phyloP scores from a whole-genome alignment of 1,140 invertebrate genomes.

The Orchesella cincta region DNA sequence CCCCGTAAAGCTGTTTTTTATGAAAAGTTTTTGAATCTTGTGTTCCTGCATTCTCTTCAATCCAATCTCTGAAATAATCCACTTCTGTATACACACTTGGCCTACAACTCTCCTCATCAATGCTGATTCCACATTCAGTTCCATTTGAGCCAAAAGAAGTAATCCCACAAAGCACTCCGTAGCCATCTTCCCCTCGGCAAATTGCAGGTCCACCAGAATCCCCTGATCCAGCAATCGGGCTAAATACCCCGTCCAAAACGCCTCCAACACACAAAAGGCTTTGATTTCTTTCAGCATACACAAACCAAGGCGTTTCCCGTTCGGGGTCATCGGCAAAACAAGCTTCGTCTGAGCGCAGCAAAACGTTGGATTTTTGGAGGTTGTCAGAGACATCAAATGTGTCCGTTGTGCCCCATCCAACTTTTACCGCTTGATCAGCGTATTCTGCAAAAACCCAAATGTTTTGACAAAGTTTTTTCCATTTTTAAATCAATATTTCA shows the following conservation, averaged over 20 bases:
- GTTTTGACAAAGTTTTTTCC: too few species aligned
- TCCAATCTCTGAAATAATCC: background rate
- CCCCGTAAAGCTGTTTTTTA: background rate
- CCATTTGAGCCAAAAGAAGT: background rate
- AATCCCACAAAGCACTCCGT: background rate
- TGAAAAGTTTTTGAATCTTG: background rate
- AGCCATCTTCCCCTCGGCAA: background rate
- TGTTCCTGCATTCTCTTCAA: background rate
- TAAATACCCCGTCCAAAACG: background rate
- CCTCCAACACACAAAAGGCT: background rate
- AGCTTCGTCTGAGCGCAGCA: background rate
- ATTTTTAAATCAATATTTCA: too few species aligned
- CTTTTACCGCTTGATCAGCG: background rate
- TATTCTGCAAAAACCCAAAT: too few species aligned
- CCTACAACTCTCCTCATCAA: background rate
- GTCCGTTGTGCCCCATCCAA: slow-evolving; percentile 6
- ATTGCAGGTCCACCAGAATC: slow-evolving; percentile 15
- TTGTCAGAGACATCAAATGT: background rate
- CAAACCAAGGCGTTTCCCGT: background rate
- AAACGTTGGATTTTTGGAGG: background rate
- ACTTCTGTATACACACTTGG: background rate
- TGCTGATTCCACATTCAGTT: background rate
- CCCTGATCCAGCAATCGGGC: background rate
- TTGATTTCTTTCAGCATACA: background rate
- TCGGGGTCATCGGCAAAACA: background rate